Evolutionary conservation across 2,888 invertebrate species (phyloP), one percentile per base, ranked within the genome.

Genomic region (Diadegma fenestrale): DNA sequence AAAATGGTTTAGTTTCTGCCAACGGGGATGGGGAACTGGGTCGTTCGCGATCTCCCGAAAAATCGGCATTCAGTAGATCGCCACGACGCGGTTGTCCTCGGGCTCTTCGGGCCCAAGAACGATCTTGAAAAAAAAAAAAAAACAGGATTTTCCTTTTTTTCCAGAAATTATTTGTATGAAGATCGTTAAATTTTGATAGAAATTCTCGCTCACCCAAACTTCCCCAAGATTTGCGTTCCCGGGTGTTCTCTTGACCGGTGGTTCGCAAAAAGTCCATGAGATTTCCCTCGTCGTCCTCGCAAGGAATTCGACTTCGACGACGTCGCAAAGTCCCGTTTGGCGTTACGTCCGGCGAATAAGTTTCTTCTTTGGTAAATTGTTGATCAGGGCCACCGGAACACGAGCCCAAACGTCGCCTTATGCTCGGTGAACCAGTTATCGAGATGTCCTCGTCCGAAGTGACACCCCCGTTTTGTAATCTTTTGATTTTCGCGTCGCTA

Each of bases 291-390:
- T 98, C 97, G 90, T 97, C 97, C 92, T 97, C 97, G 5, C 96
- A 96, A 0, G 97, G 96, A 22, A 97, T 96, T 43, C 98, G 96
- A 91, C 98, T 97, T 89, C 98, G 95, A 64, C 98, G 95, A 48
- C 98, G 95, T 26, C 98, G 95, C 54, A 98, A 94, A 87, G 98
- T 98, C 45, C 98, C 98, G 87, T 97, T 98, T 17, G 98, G 98
- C 5, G 98, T 98, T 58, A 98, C 96, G 92, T 98, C 98, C 91
- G 95, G 95, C 17, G 96, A 95, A 82, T 94, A 94, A 87, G 94
- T 95, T 85, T 95, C 95, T 88, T 93, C 93, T 93, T 94, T 94
- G 93, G 93, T 91, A 89, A 91, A 91, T 88, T 92, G 92, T 83
- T 94, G 93, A 78, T 94, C 93, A 75, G 48, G 91, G 33, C 92